phyloP scores from a whole-genome alignment of 2,888 invertebrate species.

The Mimumesa dahlbomi region DNA sequence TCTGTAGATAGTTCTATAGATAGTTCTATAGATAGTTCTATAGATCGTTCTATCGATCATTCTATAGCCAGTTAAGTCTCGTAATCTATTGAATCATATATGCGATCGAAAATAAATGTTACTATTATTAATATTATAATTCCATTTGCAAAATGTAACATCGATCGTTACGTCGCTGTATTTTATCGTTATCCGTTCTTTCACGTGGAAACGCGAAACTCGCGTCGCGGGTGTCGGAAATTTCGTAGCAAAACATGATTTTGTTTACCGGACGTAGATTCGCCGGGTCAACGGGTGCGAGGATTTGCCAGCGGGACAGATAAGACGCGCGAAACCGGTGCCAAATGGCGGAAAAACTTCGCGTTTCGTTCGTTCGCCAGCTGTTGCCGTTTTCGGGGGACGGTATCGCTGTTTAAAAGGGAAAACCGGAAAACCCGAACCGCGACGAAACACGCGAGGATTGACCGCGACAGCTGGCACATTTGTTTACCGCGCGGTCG shows the following conservation, averaged over 20 bases:
- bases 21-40: no score
- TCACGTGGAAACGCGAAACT: no score
- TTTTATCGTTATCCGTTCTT: no score
- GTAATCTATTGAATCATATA: no score
- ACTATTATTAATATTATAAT: no score
- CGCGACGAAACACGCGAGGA: conserved; percentile 23
- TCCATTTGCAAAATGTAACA: no score
- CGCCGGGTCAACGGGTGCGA: conserved; percentile 34
- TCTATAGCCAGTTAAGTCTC: no score
- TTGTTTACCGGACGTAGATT: not conserved
- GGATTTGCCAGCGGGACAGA: conserved; percentile 28
- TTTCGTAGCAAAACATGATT: not conserved
- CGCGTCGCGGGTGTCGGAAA: no score
- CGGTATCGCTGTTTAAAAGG: conserved; percentile 10
- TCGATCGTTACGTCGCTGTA: no score
- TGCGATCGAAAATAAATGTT: no score
- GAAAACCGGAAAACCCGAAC: conserved; percentile 4
- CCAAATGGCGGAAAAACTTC: conserved; percentile 40
- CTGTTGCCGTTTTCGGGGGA: conserved; percentile 12
- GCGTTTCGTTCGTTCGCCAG: conserved; percentile 33
- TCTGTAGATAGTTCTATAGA: no score
- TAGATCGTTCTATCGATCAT: no score
- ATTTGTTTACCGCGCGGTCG: conserved; percentile 17
- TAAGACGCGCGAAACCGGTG: conserved; percentile 7
- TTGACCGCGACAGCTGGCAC: conserved; percentile 15